Evolutionary conservation across 2,888 invertebrate genomes (phyloP).

Genomic region (Timema podura): DNA sequence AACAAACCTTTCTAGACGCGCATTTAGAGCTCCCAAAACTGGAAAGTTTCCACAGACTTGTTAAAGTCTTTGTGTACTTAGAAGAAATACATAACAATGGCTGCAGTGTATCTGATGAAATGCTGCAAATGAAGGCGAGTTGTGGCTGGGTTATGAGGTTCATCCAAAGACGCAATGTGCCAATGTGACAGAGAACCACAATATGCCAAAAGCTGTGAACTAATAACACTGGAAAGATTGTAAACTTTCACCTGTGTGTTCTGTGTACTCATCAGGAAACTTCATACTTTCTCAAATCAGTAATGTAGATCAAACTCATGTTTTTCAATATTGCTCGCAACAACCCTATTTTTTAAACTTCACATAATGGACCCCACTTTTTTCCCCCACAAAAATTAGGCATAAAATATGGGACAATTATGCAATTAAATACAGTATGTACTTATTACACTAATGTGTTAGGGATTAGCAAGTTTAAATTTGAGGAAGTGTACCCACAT

Average conservation of each 20-base stretch:
- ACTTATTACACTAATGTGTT: too few relatives aligned
- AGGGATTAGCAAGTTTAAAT: too few relatives aligned
- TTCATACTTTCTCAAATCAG: neutral
- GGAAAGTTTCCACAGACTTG: neutral
- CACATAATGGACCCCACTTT: too few relatives aligned
- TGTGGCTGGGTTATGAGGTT: neutral
- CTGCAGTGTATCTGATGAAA: neutral
- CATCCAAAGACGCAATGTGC: neutral
- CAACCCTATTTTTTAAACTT: neutral
- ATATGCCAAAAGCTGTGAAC: neutral
- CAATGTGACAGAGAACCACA: neutral
- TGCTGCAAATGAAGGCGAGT: neutral
- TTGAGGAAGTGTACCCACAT: too few relatives aligned
- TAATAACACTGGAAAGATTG: neutral
- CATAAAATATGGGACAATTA: too few relatives aligned
- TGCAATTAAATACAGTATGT: too few relatives aligned
- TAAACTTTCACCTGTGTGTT: neutral
- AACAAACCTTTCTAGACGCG: too few relatives aligned
- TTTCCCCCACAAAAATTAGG: too few relatives aligned
- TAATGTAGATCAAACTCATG: neutral
- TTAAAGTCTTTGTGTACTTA: neutral
- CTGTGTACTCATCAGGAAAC: neutral
- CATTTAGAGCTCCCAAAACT: too few relatives aligned
- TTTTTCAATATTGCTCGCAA: neutral
- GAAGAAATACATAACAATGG: constrained; percentile 1